Conservation (phyloP, 1,140 invertebrate species). For the Drosophila parabipectinata region DNA sequence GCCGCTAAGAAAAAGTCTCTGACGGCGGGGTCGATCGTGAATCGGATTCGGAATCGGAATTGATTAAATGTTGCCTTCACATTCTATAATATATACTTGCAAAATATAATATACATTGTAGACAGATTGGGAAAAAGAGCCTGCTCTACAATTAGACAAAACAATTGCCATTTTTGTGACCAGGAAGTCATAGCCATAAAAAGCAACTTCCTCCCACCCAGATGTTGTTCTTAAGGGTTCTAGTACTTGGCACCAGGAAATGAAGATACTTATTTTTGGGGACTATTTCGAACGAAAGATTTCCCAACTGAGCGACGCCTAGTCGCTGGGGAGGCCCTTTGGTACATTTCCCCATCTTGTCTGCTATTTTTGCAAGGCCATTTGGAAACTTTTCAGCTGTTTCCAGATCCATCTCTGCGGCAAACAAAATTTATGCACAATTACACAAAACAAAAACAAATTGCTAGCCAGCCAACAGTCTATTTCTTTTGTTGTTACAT, state of each 20-base stretch:
- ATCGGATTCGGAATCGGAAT: conserved; percentile 40
- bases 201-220: conserved; percentile 21
- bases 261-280: not conserved
- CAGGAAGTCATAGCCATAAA: conserved; percentile 40
- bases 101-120: conserved; percentile 1
- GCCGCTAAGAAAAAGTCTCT: conserved; percentile 56
- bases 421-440: conserved; percentile 59
- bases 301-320: not conserved
- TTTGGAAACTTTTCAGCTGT: conserved; percentile 60
- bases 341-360: conserved; percentile 33
- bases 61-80: conserved; percentile 77
- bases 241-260: not conserved
- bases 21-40: conserved; percentile 43
- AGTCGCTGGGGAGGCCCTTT: not conserved
- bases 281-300: conserved; percentile 5
- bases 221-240: conserved; percentile 15
- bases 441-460: conserved; percentile 55
- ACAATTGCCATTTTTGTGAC: conserved; percentile 53
- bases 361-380: conserved; percentile 47
- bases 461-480: conserved; percentile 33
- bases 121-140: conserved; percentile 52
- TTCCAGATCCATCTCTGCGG: conserved; percentile 39
- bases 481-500: conserved; percentile 29
- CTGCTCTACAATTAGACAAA: conserved; percentile 64
- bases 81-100: conserved; percentile 33